A percentile compares a stretch with the other conserved stretches of the same genome.
Evolutionary conservation across 2,888 invertebrate genomes (phyloP).

Genomic region (Andrena bucephala): DNA sequence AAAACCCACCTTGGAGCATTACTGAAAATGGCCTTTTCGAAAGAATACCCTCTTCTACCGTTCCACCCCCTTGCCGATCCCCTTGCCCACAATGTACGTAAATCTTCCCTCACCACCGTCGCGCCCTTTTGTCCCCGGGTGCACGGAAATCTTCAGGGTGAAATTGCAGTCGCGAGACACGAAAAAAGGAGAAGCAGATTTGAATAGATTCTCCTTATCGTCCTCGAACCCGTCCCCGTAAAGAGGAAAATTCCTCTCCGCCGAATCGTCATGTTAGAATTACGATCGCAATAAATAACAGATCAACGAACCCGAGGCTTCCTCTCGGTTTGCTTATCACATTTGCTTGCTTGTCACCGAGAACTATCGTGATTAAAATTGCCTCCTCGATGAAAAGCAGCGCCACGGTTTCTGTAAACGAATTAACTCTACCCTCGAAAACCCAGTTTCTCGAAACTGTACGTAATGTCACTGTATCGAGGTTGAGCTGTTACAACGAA

Average conservation of each 20-base stretch:
- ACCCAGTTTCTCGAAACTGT: not conserved
- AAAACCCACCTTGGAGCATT: constrained; percentile 55
- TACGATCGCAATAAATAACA: constrained; percentile 33
- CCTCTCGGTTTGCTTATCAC: not conserved
- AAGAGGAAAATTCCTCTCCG: constrained; percentile 15
- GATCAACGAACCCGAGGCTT: constrained; percentile 4
- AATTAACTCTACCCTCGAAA: not conserved
- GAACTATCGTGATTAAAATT: not conserved
- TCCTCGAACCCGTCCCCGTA: constrained; percentile 40
- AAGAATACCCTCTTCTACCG: constrained; percentile 58
- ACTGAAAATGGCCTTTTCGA: constrained; percentile 54
- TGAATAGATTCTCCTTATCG: constrained; percentile 61
- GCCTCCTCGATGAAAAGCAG: not conserved
- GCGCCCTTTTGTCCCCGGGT: constrained; percentile 42
- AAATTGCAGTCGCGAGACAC: constrained; percentile 61
- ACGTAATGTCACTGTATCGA: not conserved
- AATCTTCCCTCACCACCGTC: constrained; percentile 47
- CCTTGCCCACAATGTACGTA: constrained; percentile 39
- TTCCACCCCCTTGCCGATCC: constrained; percentile 6
- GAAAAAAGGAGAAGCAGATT: constrained; percentile 49
- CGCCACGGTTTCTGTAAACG: not conserved
- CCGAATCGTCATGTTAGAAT: constrained; percentile 23
- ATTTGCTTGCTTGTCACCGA: not conserved
- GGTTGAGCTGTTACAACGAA: not conserved
- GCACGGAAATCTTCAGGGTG: constrained; percentile 54